phyloP scores from a whole-genome alignment of 1,140 invertebrate genomes.

The Ridgeia piscesae region DNA sequence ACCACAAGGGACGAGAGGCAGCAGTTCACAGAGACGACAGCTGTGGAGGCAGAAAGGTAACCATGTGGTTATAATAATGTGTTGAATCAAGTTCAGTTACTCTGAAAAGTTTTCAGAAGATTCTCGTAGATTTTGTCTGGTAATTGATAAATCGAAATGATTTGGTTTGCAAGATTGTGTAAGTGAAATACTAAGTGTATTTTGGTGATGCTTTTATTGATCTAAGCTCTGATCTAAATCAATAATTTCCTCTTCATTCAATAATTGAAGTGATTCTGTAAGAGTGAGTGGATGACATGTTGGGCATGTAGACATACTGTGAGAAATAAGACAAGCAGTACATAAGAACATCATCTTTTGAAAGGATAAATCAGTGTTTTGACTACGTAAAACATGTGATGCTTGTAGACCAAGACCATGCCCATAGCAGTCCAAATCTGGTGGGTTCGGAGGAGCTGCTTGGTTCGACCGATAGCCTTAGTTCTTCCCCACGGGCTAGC shows the following conservation, averaged over 20 bases:
- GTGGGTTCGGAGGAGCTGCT: background rate
- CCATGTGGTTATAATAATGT: background rate
- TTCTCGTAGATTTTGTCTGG: too few species aligned
- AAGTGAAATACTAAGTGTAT: too few species aligned
- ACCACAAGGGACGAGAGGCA: background rate
- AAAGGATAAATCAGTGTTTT: background rate
- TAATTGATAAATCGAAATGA: too few species aligned
- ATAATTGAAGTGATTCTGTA: background rate
- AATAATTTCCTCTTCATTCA: background rate
- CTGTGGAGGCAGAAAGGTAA: background rate
- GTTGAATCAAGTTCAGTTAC: too few species aligned
- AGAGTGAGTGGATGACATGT: background rate
- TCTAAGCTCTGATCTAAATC: too few species aligned
- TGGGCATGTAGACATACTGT: background rate
- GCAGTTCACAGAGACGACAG: background rate
- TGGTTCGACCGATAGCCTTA: background rate
- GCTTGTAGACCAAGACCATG: background rate
- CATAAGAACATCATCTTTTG: background rate
- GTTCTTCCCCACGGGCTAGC: background rate
- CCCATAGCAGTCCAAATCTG: background rate
- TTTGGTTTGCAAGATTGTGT: too few species aligned
- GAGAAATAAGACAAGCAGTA: background rate
- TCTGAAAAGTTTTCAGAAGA: too few species aligned
- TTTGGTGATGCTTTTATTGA: too few species aligned
- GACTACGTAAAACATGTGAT: background rate